These are phyloP conservation scores for Haplochromis burtoni DNA, from an alignment of 2,113 vertebrate species.

Conservation along the genomic window DNA sequence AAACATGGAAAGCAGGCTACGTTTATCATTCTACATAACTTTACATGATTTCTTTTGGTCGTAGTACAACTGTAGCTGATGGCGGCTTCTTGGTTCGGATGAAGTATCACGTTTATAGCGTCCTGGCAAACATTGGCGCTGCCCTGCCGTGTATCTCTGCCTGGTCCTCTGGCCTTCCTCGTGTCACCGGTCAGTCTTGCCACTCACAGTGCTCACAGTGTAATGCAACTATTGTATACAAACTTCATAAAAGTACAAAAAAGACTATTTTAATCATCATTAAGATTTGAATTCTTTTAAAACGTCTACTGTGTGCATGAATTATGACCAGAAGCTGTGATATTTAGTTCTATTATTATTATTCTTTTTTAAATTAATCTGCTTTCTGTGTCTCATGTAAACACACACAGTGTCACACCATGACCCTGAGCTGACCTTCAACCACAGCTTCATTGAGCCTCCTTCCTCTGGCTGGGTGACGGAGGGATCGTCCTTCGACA, in stretches of 20 bases:
- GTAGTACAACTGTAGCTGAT: conserved; percentile 52
- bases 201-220: background rate
- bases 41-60: background rate
- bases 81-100: conserved; percentile 71
- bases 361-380: background rate
- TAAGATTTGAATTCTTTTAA: background rate
- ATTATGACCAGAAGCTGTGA: background rate
- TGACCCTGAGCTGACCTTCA: conserved; percentile 88
- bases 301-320: background rate
- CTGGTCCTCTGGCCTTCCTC: conserved; percentile 81
- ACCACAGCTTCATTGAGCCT: conserved; percentile 94
- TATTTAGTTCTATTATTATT: background rate
- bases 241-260: background rate
- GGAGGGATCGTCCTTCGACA: conserved; percentile 85
- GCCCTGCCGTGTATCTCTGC: conserved; percentile 78
- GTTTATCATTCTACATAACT: background rate
- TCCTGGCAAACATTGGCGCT: conserved; percentile 79
- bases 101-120: conserved; percentile 85
- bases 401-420: conserved; percentile 83
- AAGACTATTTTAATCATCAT: background rate
- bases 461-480: conserved; percentile 87
- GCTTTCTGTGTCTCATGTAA: background rate
- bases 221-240: background rate
- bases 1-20: background rate
- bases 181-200: conserved; percentile 82